Percentiles rank a stretch among this genome's conserved stretches.
Evolutionary conservation across 1,140 invertebrate genomes (phyloP).

Genomic region (Danaus plexippus): DNA sequence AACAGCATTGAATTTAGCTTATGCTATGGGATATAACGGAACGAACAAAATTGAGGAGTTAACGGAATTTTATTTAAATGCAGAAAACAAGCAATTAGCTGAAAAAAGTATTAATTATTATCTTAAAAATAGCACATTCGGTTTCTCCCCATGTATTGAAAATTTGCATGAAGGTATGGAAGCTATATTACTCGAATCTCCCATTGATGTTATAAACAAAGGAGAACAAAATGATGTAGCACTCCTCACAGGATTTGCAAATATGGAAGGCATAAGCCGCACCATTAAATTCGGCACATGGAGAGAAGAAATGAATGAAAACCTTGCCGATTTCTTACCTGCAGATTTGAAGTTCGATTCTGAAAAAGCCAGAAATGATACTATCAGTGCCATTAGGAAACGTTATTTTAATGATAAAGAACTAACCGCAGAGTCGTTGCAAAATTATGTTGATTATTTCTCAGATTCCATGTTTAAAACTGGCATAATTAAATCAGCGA

Average conservation of each 20-base stretch:
- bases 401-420: conserved; percentile 51
- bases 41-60: conserved; percentile 46
- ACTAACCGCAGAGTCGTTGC: conserved; percentile 31
- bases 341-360: conserved; percentile 45
- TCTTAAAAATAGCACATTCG: conserved; percentile 58
- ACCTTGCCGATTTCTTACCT: conserved; percentile 50
- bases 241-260: conserved; percentile 52
- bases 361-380: conserved; percentile 31
- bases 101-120: conserved; percentile 52
- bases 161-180: conserved; percentile 39
- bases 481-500: conserved; percentile 49
- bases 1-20: conserved; percentile 53
- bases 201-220: conserved; percentile 40
- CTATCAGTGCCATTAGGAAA: conserved; percentile 38
- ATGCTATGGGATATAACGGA: conserved; percentile 47
- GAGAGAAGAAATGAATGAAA: conserved; percentile 53
- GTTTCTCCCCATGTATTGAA: conserved; percentile 58
- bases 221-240: conserved; percentile 37
- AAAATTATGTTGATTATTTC: conserved; percentile 54
- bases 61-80: conserved; percentile 54
- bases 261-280: conserved; percentile 61
- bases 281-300: conserved; percentile 48
- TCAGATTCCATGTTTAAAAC: conserved; percentile 62
- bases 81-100: conserved; percentile 26
- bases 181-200: conserved; percentile 51